phyloP scores from a whole-genome alignment of 2,113 vertebrate species.

The Brachyhypopomus gauderio region DNA sequence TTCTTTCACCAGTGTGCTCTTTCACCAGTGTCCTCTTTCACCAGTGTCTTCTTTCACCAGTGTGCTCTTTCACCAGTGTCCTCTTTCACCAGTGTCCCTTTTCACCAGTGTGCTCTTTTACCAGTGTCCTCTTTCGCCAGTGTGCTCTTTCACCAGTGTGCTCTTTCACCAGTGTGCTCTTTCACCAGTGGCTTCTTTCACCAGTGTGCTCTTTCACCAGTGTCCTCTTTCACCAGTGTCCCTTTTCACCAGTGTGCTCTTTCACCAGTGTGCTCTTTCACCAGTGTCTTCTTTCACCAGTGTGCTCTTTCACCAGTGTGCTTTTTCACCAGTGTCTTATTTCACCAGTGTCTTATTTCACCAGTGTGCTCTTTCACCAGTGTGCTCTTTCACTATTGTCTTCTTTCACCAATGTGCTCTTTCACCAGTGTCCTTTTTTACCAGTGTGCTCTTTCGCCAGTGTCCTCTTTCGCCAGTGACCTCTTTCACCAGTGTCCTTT shows the following conservation, averaged over 20 bases:
- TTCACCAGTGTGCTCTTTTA: background rate
- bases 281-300: too few relatives aligned
- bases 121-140: background rate
- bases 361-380: background rate
- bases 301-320: background rate
- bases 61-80: too few relatives aligned
- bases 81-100: too few relatives aligned
- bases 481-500: too few relatives aligned
- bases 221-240: background rate
- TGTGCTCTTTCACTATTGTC: too few relatives aligned
- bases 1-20: background rate
- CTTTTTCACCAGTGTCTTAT: background rate
- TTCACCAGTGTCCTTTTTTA: background rate
- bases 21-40: too few relatives aligned
- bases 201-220: background rate
- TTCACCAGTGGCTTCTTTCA: background rate
- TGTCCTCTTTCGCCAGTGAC: background rate
- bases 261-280: background rate
- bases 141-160: too few relatives aligned
- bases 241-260: background rate
- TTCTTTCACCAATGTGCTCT: background rate
- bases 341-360: background rate
- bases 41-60: background rate
- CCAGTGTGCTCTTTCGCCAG: background rate
- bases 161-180: background rate